These are phyloP conservation scores for Colletes gigas DNA, from an alignment of 1,140 invertebrate species.

Conservation along the genomic window DNA sequence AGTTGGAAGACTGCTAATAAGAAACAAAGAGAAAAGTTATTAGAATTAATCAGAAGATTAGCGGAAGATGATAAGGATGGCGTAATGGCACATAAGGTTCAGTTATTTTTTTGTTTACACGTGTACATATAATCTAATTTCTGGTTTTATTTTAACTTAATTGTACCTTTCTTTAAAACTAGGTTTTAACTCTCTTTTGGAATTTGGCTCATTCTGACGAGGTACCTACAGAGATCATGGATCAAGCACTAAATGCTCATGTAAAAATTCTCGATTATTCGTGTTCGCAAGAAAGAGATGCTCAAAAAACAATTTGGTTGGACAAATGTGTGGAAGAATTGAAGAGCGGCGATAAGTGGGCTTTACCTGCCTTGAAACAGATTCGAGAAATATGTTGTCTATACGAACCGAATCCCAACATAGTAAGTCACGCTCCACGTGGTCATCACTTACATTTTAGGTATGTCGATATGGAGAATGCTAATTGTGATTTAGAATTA, in stretches of 20 bases:
- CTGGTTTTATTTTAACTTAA: slow-evolving; percentile 7
- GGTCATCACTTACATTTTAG: slow-evolving; percentile 86
- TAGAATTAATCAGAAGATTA: slow-evolving; percentile 96
- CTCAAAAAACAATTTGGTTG: slow-evolving; percentile 97
- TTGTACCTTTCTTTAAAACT: slow-evolving; percentile 50
- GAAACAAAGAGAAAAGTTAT: slow-evolving; percentile 96
- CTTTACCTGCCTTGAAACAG: slow-evolving; percentile 96
- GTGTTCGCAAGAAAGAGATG: slow-evolving; percentile 97
- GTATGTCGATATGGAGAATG: slow-evolving; percentile 71
- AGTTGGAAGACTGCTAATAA: slow-evolving; percentile 98
- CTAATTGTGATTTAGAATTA: not conserved
- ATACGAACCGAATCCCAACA: slow-evolving; percentile 91
- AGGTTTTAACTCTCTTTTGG: slow-evolving; percentile 98
- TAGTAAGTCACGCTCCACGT: slow-evolving; percentile 83
- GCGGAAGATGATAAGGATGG: slow-evolving; percentile 99
- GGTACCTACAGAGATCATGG: slow-evolving; percentile 98
- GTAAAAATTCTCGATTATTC: slow-evolving; percentile 99
- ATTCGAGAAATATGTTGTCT: slow-evolving; percentile 97
- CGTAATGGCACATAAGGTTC: slow-evolving; percentile 98
- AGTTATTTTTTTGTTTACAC: slow-evolving; percentile 1
- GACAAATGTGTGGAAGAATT: slow-evolving; percentile 97
- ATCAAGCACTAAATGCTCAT: slow-evolving; percentile 96
- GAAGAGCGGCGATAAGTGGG: slow-evolving; percentile 94
- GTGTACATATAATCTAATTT: not conserved
- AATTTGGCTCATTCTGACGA: slow-evolving; percentile 98